Base-by-base conservation (phyloP, 2,888 invertebrate species). In the Anagyrus pseudococci region DNA sequence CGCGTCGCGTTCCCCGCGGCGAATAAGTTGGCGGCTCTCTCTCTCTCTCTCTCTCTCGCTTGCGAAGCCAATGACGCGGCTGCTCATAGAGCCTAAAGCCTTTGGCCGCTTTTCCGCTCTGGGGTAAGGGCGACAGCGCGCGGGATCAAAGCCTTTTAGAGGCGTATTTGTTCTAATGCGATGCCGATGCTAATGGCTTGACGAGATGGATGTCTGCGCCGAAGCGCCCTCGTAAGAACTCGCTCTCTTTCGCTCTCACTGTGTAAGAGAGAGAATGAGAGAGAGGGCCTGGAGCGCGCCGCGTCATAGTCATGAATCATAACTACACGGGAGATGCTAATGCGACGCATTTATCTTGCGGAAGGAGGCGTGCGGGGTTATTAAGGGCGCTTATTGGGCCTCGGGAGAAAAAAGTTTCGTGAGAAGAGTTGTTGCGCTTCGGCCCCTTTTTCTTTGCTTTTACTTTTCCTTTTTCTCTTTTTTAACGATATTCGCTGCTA, bases 321-420 rank as follows among this genome's bases (percentile, higher is more conserved):
- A 68, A 59, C 68, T 66, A 23, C 37, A 10, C 26, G 25, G 25
- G 68, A 71, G 72, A 77, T 76, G 75, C 75, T 78, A 78, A 79
- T 79, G 78, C 75, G 75, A 72, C 75, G 71, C 54, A 78, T 78
- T 78, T 73, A 76, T 77, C 77, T 77, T 72, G 69, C 19, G n/a
- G 66, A 10, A 15, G 20, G 40, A 29, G 25, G 40, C 2, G 6
- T 33, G 15, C 50, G 25, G 46, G 26, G 46, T 56, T 56, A 56
- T 62, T 62, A 62, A 49, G 46, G 41, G 40, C 25, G 26, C 41
- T 20, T 29, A n/a, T 8, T 52, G 58, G 37, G 7, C 25, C 37
- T 20, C 25, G 13, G 25, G 25, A 40, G 52, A 26, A 41, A 41
- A 48, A 49, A 19, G 40, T 48, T 10, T 19, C 25, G 46, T 52